Conservation (phyloP, 2,113 vertebrate genomes). For the Prunella himalayana region DNA sequence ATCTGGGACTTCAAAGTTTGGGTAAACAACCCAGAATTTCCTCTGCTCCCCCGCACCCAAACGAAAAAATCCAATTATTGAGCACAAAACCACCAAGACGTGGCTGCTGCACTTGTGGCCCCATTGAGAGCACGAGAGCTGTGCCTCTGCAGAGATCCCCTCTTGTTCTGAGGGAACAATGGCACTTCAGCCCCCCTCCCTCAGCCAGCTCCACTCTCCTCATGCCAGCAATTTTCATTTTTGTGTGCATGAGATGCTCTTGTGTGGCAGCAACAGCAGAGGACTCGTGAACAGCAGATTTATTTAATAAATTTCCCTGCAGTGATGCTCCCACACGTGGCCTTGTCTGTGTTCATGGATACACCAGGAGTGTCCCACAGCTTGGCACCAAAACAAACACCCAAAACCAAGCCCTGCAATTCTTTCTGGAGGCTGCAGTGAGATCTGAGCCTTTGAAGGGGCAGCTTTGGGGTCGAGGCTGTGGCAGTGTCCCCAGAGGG, state of each 20-base stretch:
- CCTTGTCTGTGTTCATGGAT: fast-evolving
- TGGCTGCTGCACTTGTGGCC: not conserved
- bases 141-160: not conserved
- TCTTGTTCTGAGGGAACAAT: not conserved
- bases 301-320: not conserved
- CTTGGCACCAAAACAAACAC: not conserved
- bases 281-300: not conserved
- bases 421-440: not conserved
- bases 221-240: not conserved
- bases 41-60: fast-evolving
- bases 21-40: not conserved
- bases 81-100: not conserved
- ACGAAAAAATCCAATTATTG: not conserved
- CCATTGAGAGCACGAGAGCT: fast-evolving
- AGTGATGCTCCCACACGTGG: fast-evolving
- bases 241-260: not conserved
- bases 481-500: not conserved
- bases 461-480: not conserved
- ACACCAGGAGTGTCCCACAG: fast-evolving
- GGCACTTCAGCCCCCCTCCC: not conserved
- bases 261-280: fast-evolving
- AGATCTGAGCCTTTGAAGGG: not conserved
- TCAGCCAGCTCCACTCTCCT: not conserved
- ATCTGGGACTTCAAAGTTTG: not conserved
- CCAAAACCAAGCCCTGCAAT: not conserved